phyloP scores from a whole-genome alignment of 2,113 vertebrate genomes.

The Crotalus horridus region DNA sequence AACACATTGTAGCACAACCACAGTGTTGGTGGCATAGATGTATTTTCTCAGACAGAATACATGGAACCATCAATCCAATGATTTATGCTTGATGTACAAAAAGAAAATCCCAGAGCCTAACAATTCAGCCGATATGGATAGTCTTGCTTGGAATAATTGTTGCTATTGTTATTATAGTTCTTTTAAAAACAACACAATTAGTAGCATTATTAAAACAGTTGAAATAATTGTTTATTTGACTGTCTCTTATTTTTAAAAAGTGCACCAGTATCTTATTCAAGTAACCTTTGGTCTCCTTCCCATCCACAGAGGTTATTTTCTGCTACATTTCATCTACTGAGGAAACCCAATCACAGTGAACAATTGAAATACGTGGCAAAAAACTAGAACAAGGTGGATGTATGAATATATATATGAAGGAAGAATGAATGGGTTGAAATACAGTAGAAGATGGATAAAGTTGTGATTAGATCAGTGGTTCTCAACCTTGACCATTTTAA shows the following conservation, averaged over 20 bases:
- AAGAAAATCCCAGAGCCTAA: neutral
- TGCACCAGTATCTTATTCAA: neutral
- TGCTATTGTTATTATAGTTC: neutral
- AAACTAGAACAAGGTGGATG: no score
- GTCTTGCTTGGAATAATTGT: neutral
- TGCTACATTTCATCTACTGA: neutral
- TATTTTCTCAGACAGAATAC: conserved; percentile 35
- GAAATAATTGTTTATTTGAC: neutral
- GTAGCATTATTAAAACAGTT: neutral
- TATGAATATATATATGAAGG: no score
- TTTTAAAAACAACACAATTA: neutral
- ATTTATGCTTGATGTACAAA: conserved; percentile 15
- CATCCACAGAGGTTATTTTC: neutral
- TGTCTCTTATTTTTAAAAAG: neutral
- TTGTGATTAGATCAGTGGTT: no score
- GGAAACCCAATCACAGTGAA: no score
- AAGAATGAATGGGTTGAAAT: no score
- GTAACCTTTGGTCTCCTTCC: no score
- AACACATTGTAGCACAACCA: conserved; percentile 41
- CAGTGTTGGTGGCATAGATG: conserved; percentile 43
- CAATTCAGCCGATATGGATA: neutral
- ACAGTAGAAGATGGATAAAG: no score
- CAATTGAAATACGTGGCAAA: no score
- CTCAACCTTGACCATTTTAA: no score
- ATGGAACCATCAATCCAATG: neutral